These are phyloP conservation scores for Boloria euphrosyne DNA, from an alignment of 2,888 invertebrate species.

Conservation along the genomic window DNA sequence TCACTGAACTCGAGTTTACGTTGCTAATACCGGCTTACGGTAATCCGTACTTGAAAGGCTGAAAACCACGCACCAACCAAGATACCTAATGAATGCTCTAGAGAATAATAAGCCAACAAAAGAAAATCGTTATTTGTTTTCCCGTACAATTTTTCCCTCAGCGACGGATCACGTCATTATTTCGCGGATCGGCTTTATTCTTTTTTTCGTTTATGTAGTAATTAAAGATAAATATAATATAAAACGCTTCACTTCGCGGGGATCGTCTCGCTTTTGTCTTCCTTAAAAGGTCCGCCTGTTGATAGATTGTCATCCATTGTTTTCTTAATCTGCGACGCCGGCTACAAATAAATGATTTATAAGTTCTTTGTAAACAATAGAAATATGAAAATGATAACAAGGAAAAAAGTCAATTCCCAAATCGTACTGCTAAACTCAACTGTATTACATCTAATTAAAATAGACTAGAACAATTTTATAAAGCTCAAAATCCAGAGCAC, in stretches of 20 bases:
- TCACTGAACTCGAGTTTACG: conserved; percentile 41
- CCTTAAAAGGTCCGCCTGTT: conserved; percentile 50
- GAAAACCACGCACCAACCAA: conserved; percentile 43
- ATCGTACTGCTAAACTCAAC: background rate
- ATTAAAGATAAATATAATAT: conserved; percentile 82
- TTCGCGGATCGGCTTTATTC: conserved; percentile 56
- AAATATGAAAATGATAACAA: conserved; percentile 37
- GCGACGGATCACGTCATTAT: conserved; percentile 75
- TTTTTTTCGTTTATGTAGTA: conserved; percentile 67
- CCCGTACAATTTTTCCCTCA: conserved; percentile 64
- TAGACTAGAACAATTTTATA: too few species aligned
- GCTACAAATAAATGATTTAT: conserved; percentile 76
- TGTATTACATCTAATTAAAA: background rate
- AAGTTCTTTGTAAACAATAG: conserved; percentile 46
- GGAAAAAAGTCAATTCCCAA: conserved; percentile 13
- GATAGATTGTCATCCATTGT: conserved; percentile 77
- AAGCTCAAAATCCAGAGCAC: too few species aligned
- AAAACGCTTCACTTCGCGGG: conserved; percentile 72
- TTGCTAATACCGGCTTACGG: conserved; percentile 37
- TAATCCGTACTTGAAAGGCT: conserved; percentile 44
- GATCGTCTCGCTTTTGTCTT: conserved; percentile 68
- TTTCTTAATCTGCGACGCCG: conserved; percentile 70
- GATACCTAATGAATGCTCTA: conserved; percentile 73
- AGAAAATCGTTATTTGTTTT: conserved; percentile 80
- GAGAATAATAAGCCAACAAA: conserved; percentile 80